A percentile compares a stretch with the other conserved stretches of the same genome.
Conservation (phyloP, 1,140 invertebrate species). For the Drosophila tropicalis region DNA sequence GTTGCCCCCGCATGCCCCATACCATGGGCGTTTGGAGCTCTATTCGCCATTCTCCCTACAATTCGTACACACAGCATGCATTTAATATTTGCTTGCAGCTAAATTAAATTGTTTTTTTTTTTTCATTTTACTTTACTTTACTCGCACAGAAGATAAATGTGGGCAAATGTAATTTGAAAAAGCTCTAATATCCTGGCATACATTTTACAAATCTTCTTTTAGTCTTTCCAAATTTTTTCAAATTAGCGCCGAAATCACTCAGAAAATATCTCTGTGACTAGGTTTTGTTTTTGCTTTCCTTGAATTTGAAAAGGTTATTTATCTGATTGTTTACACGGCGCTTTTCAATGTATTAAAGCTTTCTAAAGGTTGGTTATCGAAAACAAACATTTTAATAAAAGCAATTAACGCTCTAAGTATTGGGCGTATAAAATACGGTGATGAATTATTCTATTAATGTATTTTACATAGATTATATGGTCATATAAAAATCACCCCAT, state of each 20-base stretch:
- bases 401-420: too few species aligned
- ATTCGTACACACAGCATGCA: conserved; percentile 37
- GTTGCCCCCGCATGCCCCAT: neutral
- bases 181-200: conserved; percentile 55
- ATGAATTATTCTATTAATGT: too few species aligned
- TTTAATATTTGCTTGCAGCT: conserved; percentile 71
- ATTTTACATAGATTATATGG: neutral
- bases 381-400: too few species aligned
- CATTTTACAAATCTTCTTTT: conserved; percentile 18
- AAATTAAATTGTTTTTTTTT: conserved; percentile 73
- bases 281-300: too few species aligned
- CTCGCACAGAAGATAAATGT: conserved; percentile 60
- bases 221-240: conserved; percentile 8
- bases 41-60: neutral
- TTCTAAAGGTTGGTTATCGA: too few species aligned
- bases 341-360: too few species aligned
- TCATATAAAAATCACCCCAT: neutral
- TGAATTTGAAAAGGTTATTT: too few species aligned
- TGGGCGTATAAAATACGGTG: too few species aligned
- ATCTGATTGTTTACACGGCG: too few species aligned
- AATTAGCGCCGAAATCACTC: neutral
- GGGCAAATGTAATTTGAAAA: conserved; percentile 67
- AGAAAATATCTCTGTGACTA: neutral
- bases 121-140: conserved; percentile 27
- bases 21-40: too few species aligned